These are phyloP conservation scores for Mirounga angustirostris DNA, from an alignment of 2,113 vertebrate genomes.

Conservation along the genomic window DNA sequence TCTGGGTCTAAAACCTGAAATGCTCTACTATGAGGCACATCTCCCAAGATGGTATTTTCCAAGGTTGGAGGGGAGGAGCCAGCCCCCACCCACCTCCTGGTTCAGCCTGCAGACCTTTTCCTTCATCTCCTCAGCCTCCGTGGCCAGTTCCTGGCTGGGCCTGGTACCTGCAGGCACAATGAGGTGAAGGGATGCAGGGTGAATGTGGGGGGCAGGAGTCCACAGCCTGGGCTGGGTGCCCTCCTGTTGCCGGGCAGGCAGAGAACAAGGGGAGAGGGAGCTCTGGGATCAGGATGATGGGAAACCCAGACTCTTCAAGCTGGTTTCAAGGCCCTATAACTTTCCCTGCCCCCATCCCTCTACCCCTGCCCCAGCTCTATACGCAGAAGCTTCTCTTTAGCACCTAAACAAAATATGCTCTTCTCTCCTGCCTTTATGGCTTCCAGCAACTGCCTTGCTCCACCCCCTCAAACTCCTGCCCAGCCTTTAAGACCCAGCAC, in stretches of 20 bases:
- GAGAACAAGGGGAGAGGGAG: neutral
- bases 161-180: constrained; percentile 69
- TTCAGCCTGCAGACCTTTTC: constrained; percentile 92
- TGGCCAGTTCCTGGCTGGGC: constrained; percentile 83
- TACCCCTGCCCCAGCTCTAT: accelerated
- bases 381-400: neutral
- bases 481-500: neutral
- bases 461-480: neutral
- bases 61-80: neutral
- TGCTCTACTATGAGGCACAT: neutral
- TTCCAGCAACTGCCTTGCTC: neutral
- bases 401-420: neutral
- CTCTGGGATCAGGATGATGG: neutral
- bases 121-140: constrained; percentile 93
- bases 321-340: neutral
- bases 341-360: neutral
- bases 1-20: neutral
- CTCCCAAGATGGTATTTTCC: neutral
- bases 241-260: neutral
- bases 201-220: neutral
- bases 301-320: neutral
- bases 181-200: neutral
- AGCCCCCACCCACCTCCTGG: constrained; percentile 89
- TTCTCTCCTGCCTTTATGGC: neutral
- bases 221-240: neutral